Conservation (phyloP, 2,113 vertebrate genomes). For the Serilophus lunatus region DNA sequence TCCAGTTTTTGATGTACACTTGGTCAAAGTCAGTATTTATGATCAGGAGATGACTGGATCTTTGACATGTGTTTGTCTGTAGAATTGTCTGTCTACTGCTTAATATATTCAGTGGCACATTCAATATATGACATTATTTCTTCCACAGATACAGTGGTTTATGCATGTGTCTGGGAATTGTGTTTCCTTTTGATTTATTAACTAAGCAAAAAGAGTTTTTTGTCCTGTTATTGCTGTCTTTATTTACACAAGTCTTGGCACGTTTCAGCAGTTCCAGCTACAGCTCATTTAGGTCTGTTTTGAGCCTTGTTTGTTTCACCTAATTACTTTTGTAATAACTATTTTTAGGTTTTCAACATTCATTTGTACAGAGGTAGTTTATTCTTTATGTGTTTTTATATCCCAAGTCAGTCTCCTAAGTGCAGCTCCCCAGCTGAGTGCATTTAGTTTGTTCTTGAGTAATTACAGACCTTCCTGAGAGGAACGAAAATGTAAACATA, state of each 20-base stretch:
- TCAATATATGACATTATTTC: not conserved
- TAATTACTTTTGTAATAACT: constrained; percentile 44
- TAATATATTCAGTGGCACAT: constrained; percentile 40
- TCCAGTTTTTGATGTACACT: not conserved
- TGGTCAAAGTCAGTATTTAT: not conserved
- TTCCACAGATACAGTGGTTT: not conserved
- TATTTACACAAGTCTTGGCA: not conserved
- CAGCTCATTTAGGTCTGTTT: constrained; percentile 24
- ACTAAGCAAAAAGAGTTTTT: not conserved
- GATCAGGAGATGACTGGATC: not conserved
- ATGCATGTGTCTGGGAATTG: not conserved
- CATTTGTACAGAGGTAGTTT: not conserved
- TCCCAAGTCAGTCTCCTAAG: not conserved
- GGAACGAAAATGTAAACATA: not conserved
- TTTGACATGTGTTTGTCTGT: not conserved
- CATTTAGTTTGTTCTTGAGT: not conserved
- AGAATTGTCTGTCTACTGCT: not conserved
- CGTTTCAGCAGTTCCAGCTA: constrained; percentile 16
- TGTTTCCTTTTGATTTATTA: constrained; percentile 46
- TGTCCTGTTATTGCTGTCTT: constrained; percentile 12
- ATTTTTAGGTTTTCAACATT: constrained; percentile 13
- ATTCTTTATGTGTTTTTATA: constrained; percentile 19
- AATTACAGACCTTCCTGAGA: not conserved
- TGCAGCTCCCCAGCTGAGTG: not conserved
- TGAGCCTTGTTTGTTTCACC: constrained; percentile 20